Evolutionary conservation across 2,888 invertebrate species (phyloP).

Genomic region (Camponotus fellah): DNA sequence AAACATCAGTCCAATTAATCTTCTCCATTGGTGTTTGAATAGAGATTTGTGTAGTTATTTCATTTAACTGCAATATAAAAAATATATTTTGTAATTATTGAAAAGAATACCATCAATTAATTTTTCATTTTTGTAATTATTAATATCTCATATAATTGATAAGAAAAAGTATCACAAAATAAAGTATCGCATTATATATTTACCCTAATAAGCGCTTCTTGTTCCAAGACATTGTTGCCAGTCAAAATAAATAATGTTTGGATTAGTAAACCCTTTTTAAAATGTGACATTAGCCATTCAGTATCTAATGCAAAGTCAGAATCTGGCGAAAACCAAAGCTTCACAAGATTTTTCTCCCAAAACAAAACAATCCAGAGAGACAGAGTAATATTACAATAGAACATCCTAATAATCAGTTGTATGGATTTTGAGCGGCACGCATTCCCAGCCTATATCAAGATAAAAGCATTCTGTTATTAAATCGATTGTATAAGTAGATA

Average conservation of each 20-base stretch:
- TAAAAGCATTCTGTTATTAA: no score
- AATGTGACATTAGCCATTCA: slow-evolving; percentile 91
- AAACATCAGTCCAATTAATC: slow-evolving; percentile 87
- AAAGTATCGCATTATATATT: background rate
- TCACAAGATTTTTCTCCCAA: slow-evolving; percentile 92
- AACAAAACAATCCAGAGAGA: slow-evolving; percentile 89
- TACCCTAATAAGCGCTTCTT: slow-evolving; percentile 86
- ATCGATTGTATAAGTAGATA: background rate
- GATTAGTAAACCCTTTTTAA: slow-evolving; percentile 89
- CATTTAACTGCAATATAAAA: slow-evolving; percentile 84
- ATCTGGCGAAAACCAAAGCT: slow-evolving; percentile 92
- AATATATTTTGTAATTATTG: background rate
- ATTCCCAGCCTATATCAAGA: slow-evolving; percentile 87
- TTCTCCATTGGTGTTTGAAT: slow-evolving; percentile 82
- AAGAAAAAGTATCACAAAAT: slow-evolving; percentile 66
- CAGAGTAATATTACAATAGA: slow-evolving; percentile 88
- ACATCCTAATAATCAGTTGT: slow-evolving; percentile 88
- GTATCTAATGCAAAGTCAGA: slow-evolving; percentile 91
- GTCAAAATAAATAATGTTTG: slow-evolving; percentile 89
- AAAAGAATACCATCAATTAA: no score
- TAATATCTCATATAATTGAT: background rate
- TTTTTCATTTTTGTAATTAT: no score
- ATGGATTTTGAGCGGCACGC: slow-evolving; percentile 88
- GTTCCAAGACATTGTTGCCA: slow-evolving; percentile 90
- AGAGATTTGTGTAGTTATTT: slow-evolving; percentile 87